A percentile compares a stretch with the other conserved stretches of the same genome.
These are phyloP conservation scores for Diorhabda elongata DNA, from an alignment of 1,140 invertebrate genomes.

Conservation along the genomic window DNA sequence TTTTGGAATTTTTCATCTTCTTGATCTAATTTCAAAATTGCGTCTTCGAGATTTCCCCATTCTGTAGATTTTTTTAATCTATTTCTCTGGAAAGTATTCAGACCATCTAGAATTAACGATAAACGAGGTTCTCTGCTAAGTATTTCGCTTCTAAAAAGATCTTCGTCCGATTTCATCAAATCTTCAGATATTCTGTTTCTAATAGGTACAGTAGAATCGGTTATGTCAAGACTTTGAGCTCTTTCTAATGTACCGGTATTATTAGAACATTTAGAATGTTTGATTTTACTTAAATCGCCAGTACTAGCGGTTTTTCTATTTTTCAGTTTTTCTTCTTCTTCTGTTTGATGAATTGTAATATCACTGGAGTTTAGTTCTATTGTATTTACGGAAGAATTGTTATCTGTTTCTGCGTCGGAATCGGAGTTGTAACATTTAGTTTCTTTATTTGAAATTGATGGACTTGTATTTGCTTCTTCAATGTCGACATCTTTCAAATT, in stretches of 20 bases:
- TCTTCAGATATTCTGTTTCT: conserved; percentile 52
- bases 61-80: conserved; percentile 68
- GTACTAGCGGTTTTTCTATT: conserved; percentile 75
- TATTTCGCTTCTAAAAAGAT: conserved; percentile 37
- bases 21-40: conserved; percentile 51
- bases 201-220: conserved; percentile 56
- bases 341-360: conserved; percentile 66
- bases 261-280: conserved; percentile 53
- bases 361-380: conserved; percentile 70
- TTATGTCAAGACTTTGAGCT: conserved; percentile 77
- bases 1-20: conserved; percentile 24
- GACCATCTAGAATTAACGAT: conserved; percentile 58
- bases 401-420: conserved; percentile 54
- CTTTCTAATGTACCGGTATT: conserved; percentile 63
- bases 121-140: conserved; percentile 58
- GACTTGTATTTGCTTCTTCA: conserved; percentile 18
- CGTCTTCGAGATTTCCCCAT: conserved; percentile 73
- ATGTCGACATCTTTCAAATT: conserved; percentile 11
- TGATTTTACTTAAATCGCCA: conserved; percentile 73
- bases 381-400: conserved; percentile 50
- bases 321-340: conserved; percentile 57
- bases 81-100: conserved; percentile 62
- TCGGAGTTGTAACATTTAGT: conserved; percentile 42
- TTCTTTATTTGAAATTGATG: conserved; percentile 9
- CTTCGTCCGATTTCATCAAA: conserved; percentile 37